Conservation (phyloP, 2,888 invertebrate genomes). For the Hypselothyrea guttata region DNA sequence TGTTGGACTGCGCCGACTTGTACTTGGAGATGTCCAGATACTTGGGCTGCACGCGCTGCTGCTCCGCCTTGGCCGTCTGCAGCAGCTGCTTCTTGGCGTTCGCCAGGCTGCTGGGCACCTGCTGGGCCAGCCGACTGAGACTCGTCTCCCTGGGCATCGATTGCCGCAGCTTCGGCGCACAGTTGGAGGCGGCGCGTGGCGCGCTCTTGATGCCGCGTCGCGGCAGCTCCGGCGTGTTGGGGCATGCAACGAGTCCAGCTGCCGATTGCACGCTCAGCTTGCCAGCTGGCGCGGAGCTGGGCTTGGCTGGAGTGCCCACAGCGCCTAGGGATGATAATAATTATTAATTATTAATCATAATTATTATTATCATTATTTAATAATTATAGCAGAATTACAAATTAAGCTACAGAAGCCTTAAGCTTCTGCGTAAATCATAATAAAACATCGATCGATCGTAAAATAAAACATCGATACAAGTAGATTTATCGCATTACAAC, state of each 20-base stretch:
- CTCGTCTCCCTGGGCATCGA: constrained; percentile 82
- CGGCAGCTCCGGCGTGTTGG: constrained; percentile 85
- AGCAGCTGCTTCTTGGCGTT: constrained; percentile 82
- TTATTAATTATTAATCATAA: no score
- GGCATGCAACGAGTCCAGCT: constrained; percentile 82
- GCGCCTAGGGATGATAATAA: no score
- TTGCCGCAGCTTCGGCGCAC: constrained; percentile 70
- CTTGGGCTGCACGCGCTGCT: constrained; percentile 81
- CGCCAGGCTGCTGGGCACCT: constrained; percentile 81
- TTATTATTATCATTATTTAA: no score
- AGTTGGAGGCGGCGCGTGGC: constrained; percentile 56
- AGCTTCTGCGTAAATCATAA: no score
- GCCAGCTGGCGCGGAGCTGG: constrained; percentile 80
- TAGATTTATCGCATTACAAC: no score
- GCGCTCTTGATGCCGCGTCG: constrained; percentile 80
- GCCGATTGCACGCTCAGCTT: constrained; percentile 43
- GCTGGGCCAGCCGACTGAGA: constrained; percentile 80
- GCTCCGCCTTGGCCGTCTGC: constrained; percentile 77
- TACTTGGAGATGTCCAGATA: constrained; percentile 86
- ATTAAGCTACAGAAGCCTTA: no score
- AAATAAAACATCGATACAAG: no score
- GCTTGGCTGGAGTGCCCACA: constrained; percentile 60
- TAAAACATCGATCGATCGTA: no score
- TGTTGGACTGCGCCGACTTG: constrained; percentile 83
- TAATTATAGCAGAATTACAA: no score